Evolutionary conservation across 92 coral and sea anemone species (phyloP), one percentile per base, ranked within the genome.

Genomic region (Palythoa grandiflora): DNA sequence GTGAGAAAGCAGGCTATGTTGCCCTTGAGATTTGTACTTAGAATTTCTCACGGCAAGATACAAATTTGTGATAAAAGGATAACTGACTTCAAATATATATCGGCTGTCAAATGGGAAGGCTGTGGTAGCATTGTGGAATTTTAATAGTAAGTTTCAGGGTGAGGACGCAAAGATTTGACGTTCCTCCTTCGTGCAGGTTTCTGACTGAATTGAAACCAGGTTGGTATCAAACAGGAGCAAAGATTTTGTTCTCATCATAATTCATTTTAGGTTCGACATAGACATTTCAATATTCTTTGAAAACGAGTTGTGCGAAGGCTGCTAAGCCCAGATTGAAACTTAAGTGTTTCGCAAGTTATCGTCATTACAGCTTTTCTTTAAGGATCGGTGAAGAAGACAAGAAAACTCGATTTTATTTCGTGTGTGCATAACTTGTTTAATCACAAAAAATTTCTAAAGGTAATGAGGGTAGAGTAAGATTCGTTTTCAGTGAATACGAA

Each of bases 1-100:
- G 98, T 95, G 98, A 95, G 98, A 95, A 95, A 89, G 70, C 71
- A 88, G 92, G 90, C 89, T 88, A 91, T 95, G 98, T 88, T 91
- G 96, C 78, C 89, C 88, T 89, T 93, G 90, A 91, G 89, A 85
- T 94, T 71, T 95, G 94, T 93, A 89, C 87, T 92, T 76, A 76
- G 84, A 91, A 87, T 68, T 95, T 95, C 98, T 93, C 96, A 95
- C 98, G 98, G 94, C 90, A 78, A 75, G 96, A 93, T 91, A 85
- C 91, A 92, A 71, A 74, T 75, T 89, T 83, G 78, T 89, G 94
- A 94, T 94, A 94, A 94, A 94, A 93, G 88, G 94, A 71, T 77
- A 88, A 88, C 89, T 88, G 91, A 65, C 80, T 86, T 90, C 93
- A 90, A 85, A 75, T 90, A 57, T 90, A 87, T 81, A 84, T 80